Conservation (phyloP, 2,113 vertebrate genomes). For the Brevimyrus niger region DNA sequence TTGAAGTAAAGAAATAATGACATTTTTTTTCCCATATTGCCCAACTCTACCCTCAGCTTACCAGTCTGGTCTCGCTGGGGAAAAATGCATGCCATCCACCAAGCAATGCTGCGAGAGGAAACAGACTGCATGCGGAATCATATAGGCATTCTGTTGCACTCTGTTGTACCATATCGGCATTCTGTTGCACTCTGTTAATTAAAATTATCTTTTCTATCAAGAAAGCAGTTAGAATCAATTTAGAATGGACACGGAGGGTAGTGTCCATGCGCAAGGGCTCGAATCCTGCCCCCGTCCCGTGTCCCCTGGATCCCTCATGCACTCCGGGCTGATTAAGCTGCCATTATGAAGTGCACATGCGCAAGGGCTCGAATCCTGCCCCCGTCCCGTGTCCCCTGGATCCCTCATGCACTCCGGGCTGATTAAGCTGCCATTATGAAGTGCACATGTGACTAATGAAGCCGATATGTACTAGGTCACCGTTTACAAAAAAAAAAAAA, state of each 20-base stretch:
- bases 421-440: neutral
- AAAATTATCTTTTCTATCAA: neutral
- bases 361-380: neutral
- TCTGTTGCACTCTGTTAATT: neutral
- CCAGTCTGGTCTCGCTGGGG: neutral
- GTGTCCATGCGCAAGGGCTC: neutral
- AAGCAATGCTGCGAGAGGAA: neutral
- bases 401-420: neutral
- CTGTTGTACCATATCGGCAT: neutral
- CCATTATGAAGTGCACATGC: neutral
- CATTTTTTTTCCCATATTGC: neutral
- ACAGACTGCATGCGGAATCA: neutral
- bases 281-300: neutral
- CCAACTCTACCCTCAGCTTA: neutral
- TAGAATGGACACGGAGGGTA: neutral
- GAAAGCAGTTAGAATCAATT: neutral
- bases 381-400: neutral
- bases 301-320: neutral
- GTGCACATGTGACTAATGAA: neutral
- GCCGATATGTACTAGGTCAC: neutral
- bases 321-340: neutral
- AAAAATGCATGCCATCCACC: neutral
- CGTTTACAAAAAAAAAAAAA: neutral
- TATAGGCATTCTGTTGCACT: neutral
- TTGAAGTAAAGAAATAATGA: neutral